Base-by-base conservation (phyloP, 2,113 vertebrate species). In the Pogonocichla stellata region DNA sequence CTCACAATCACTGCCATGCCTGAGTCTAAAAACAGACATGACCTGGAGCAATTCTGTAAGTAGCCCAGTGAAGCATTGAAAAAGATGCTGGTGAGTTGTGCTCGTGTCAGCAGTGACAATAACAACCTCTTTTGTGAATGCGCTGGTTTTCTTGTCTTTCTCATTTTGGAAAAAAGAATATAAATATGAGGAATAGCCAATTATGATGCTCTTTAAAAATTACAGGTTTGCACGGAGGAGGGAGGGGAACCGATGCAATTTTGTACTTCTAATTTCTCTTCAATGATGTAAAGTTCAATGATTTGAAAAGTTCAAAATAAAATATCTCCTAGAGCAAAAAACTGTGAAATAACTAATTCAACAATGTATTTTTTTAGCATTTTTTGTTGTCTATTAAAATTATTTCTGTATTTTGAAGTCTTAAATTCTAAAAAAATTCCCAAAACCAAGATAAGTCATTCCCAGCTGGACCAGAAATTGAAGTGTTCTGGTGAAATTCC, bases 1-100 rank as follows among this genome's bases (percentile, higher is more conserved):
- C 97, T 99, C 93, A 99, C 99, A n/a, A 97, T 99, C 98, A 99
- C 99, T 1, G 99, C 98, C 85, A 98, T 97, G 92, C 99, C 99
- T 3, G 92, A 97, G 42, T 98, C 98, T 50, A 96, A 89, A 85
- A 96, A 88, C 23, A 72, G 97, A 40, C 98, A 93, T 1, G 97
- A 98, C 77, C 93, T 98, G 94, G 98, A 99, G 57, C 98, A 99
- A 79, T 97, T 99, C 75, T 96, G 99, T 99, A 95, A 99, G 99
- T 99, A 95, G 64, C 31, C 72, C 92, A 80, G 14, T 18, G 38
- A 72, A 83, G 56, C 34, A 31, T 34, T 64, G 38, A 70, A 85
- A 86, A 77, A 80, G 38, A 11, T 61, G n/a, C 64, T 90, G 78
- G 38, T 6, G 10, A 56, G 17, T 40, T 56, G 38, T 2, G 19